A percentile compares a stretch with the other conserved stretches of the same genome.
Conservation (phyloP, 2,797 vertebrate genomes). For the Phyllotis vaccarum region DNA sequence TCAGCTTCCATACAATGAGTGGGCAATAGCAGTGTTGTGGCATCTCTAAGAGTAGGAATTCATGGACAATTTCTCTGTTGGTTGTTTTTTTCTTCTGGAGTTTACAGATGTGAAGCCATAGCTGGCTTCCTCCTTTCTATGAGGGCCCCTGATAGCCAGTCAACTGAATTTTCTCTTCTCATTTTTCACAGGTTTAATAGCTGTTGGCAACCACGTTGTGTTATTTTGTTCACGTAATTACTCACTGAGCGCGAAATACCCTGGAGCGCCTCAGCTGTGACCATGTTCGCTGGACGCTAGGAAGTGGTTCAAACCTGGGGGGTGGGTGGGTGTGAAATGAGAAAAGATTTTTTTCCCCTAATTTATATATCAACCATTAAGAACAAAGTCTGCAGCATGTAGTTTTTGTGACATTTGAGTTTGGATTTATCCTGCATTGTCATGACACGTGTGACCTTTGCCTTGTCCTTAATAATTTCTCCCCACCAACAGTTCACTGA, state of each 20-base stretch:
- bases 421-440: not conserved
- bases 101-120: constrained; percentile 82
- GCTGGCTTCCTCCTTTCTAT: constrained; percentile 79
- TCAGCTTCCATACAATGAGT: not conserved
- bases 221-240: constrained; percentile 79
- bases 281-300: constrained; percentile 66
- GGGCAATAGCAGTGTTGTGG: not conserved
- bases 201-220: constrained; percentile 75
- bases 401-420: not conserved
- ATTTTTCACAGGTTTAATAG: constrained; percentile 73
- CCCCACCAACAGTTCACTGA: not conserved
- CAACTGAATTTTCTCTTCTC: constrained; percentile 79
- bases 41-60: not conserved
- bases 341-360: not conserved
- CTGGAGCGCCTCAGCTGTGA: constrained; percentile 81
- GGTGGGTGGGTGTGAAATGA: not conserved
- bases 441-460: not conserved
- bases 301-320: constrained; percentile 73
- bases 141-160: constrained; percentile 63
- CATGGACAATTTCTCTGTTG: constrained; percentile 24
- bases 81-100: constrained; percentile 34
- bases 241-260: constrained; percentile 78
- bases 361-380: not conserved
- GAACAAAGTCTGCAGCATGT: not conserved
- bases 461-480: not conserved